Evolutionary conservation across 2,797 vertebrate genomes (phyloP).

Genomic region (Hylomyscus alleni): DNA sequence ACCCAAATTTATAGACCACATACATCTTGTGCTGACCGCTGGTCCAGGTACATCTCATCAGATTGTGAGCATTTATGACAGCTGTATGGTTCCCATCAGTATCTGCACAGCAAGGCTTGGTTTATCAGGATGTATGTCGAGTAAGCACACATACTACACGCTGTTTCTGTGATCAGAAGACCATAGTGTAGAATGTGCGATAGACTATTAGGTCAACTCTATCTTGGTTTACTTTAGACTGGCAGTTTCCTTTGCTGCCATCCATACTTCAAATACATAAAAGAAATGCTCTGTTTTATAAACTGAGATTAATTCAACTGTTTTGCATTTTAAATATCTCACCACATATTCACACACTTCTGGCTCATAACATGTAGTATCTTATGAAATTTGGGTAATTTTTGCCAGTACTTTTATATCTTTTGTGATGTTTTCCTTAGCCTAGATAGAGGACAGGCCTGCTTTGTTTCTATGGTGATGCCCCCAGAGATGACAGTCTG

Average conservation of each 20-base stretch:
- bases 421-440: constrained; percentile 15
- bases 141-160: neutral
- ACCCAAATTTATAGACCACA: constrained; percentile 56
- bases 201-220: neutral
- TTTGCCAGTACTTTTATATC: neutral
- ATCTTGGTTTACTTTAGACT: neutral
- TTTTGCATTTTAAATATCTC: constrained; percentile 36
- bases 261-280: neutral
- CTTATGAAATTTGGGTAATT: constrained; percentile 28
- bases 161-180: neutral
- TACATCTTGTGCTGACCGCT: neutral
- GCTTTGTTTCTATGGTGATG: constrained; percentile 55
- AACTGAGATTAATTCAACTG: neutral
- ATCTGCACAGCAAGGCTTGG: constrained; percentile 65
- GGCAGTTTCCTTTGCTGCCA: neutral
- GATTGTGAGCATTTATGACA: neutral
- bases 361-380: neutral
- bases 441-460: neutral
- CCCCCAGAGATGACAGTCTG: neutral
- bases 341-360: neutral
- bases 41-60: neutral
- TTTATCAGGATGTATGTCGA: neutral
- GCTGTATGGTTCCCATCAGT: neutral
- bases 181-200: neutral
- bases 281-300: neutral